phyloP scores from a whole-genome alignment of 2,113 vertebrate genomes.

The Oryctolagus cuniculus region DNA sequence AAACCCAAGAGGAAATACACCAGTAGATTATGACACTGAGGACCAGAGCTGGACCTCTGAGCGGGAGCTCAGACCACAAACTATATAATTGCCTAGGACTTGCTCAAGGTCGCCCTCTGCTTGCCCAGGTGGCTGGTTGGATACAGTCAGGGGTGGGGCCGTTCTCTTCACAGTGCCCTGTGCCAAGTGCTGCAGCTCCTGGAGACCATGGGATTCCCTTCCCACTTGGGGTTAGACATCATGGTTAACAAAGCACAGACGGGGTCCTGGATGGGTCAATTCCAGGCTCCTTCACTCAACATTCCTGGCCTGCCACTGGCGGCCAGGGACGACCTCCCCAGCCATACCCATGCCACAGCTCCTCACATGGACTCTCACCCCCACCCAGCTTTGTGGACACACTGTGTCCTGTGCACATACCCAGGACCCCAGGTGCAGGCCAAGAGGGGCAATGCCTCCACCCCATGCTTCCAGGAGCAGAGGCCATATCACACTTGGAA shows the following conservation, averaged over 20 bases:
- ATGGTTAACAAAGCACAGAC: background rate
- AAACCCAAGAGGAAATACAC: slow-evolving; percentile 8
- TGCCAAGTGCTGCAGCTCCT: background rate
- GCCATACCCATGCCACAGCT: background rate
- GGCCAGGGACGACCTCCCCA: background rate
- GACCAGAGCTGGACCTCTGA: background rate
- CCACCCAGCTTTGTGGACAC: background rate
- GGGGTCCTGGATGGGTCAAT: background rate
- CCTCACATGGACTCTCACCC: background rate
- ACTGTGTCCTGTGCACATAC: background rate
- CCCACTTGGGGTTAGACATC: background rate
- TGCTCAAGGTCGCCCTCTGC: slow-evolving; percentile 16
- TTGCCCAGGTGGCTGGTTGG: slow-evolving; percentile 24
- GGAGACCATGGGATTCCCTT: background rate
- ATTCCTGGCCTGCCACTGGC: background rate
- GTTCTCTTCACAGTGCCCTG: background rate
- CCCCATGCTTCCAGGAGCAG: background rate
- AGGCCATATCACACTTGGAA: background rate
- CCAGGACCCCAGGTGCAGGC: background rate
- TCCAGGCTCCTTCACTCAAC: background rate
- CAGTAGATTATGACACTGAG: background rate
- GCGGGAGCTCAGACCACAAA: slow-evolving; percentile 20
- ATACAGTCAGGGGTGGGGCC: background rate
- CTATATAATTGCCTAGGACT: slow-evolving; percentile 5
- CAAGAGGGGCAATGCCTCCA: background rate